phyloP scores from a whole-genome alignment of 1,140 invertebrate species.

The Listronotus oregonensis region DNA sequence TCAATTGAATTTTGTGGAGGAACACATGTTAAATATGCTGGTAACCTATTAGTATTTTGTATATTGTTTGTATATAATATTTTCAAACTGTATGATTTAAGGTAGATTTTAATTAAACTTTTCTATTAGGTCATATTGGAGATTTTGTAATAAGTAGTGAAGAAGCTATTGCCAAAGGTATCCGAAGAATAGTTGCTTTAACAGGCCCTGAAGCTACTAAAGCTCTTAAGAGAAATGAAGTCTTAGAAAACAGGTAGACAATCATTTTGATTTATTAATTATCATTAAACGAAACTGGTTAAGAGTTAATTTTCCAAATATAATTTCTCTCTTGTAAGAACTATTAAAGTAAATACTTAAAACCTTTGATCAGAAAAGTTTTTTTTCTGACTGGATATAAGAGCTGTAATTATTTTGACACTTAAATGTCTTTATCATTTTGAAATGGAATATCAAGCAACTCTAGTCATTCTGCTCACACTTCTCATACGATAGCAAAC shows the following conservation, averaged over 20 bases:
- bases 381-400: too few relatives aligned
- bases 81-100: too few relatives aligned
- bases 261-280: background rate
- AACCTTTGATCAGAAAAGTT: too few relatives aligned
- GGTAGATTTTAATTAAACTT: background rate
- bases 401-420: too few relatives aligned
- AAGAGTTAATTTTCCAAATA: too few relatives aligned
- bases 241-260: constrained; percentile 68
- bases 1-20: constrained; percentile 99
- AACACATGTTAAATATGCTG: constrained; percentile 88
- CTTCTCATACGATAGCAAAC: too few relatives aligned
- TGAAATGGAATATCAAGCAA: too few relatives aligned
- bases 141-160: constrained; percentile 95
- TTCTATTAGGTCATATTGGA: constrained; percentile 75
- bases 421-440: background rate
- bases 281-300: background rate
- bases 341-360: too few relatives aligned
- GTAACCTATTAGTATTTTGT: background rate
- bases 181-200: constrained; percentile 94
- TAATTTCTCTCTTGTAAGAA: too few relatives aligned
- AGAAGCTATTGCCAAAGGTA: constrained; percentile 98
- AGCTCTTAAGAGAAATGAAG: constrained; percentile 77
- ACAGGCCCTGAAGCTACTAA: constrained; percentile 93
- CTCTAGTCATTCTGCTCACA: too few relatives aligned
- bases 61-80: too few relatives aligned